Evolutionary conservation across 2,888 invertebrate species (phyloP), one percentile per base, ranked within the genome.

Genomic region (Mystacides longicornis): DNA sequence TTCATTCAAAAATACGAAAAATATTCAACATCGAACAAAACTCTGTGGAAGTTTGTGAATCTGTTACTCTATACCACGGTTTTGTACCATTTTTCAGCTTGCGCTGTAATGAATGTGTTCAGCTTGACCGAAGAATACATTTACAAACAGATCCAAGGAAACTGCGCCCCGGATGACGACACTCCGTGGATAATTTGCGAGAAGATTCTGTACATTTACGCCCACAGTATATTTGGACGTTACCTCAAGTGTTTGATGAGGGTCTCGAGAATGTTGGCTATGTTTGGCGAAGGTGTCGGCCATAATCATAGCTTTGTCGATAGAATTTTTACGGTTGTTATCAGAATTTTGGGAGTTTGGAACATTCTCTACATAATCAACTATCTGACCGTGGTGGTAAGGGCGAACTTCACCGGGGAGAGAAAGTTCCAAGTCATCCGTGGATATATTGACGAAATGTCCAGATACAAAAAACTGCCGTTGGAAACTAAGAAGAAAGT

Each of bases 171-270:
- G 14, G 14, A 37, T 3, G 3, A 4, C n/a, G 23, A 2, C 3
- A 16, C 46, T 2, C 49, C 54, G 1, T 54, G 54, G 54, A 42
- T 54, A 4, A 14, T 23, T 14, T 31, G 20, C 14, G 23, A 54
- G 21, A 9, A 42, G 4, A 21, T 49, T 11, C 23, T 54, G 11
- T 11, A 43, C 18, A n/a, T 11, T 11, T 23, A 33, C 22, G 27
- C 22, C 4, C 49, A 42, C 4, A 42, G 21, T 3, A 33, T 46
- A 1, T 21, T 20, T 14, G 9, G 23, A 3, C 27, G 22, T 18
- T 55, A 55, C n/a, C n/a, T 45, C 7, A 50, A 22, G n/a, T 51
- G 50, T 31, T 51, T 55, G 11, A 42, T 23, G 11, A 42, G 55
- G 16, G 43, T 50, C 11, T 18, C 33, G 7, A 19, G 18, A 4